Evolutionary conservation across 2,797 vertebrate species (phyloP), one percentile per base, ranked within the genome.

Genomic region (Muraenolepis orangiensis): DNA sequence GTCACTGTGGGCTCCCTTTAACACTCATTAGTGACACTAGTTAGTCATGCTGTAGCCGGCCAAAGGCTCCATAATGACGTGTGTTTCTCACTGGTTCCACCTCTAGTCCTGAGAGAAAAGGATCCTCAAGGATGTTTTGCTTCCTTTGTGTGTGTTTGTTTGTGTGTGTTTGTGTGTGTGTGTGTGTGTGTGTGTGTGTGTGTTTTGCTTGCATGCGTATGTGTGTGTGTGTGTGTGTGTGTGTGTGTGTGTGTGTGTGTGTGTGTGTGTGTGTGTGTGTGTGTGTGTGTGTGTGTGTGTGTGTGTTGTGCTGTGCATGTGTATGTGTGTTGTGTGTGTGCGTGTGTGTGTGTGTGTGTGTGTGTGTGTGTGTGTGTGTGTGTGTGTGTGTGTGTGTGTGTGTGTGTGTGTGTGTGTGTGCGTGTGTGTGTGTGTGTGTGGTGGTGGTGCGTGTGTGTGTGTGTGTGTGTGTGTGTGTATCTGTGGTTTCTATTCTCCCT

Each of bases 401-500:
- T 42, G 36, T 42, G 34, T 42, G 16, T 38, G 34, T 70, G 26
- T 23, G 12, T 71, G 40, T 57, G 29, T 57, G 36, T 29, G 72
- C 42, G 64, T 68, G 66, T 69, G 69, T 68, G 34, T 73, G 70
- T 36, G 78, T 36, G 66, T 73, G 34, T 74, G 72, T 78, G 73
- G 78, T 20, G 13, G 51, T n/a, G n/a, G 36, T 29, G 72, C 42
- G 64, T 68, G 66, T 69, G 69, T 68, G 34, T 73, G 70, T 36
- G 78, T 36, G 66, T 73, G 34, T 74, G 72, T 78, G 73, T 78
- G 16, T 14, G 51, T 28, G 61, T 34, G 38, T 61, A 29, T 69
- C 29, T 57, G 73, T 70, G 23, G 51, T 81, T 70, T 64, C 61
- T 66, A 26, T 72, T n/a, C 0, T 81, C 82, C 87, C 77, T n/a